Conservation (phyloP, 2,888 invertebrate species). For the Lacanobia wlatinum region DNA sequence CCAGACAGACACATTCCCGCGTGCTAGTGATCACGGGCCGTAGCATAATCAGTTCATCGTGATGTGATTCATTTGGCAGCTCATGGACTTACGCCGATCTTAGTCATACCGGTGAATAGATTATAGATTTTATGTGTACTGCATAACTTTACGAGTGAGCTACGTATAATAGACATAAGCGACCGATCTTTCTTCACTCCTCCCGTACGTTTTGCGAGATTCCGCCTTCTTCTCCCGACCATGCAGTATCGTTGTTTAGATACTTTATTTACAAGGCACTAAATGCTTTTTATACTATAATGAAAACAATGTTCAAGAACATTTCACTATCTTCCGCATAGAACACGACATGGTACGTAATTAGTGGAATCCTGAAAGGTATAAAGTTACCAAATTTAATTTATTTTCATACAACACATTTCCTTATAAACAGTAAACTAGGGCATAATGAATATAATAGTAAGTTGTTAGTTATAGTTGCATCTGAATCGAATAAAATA, state of each 20-base stretch:
- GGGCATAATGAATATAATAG: conserved; percentile 64
- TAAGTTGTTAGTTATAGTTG: conserved; percentile 76
- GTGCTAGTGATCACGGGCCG: conserved; percentile 28
- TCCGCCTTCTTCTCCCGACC: conserved; percentile 59
- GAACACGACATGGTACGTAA: conserved; percentile 48
- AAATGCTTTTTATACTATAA: conserved; percentile 47
- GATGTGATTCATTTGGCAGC: conserved; percentile 58
- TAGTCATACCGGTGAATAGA: conserved; percentile 66
- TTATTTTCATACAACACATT: conserved; percentile 83
- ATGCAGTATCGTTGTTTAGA: conserved; percentile 38
- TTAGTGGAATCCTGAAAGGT: conserved; percentile 69
- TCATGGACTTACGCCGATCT: conserved; percentile 59
- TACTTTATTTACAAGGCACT: conserved; percentile 42
- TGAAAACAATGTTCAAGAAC: conserved; percentile 27
- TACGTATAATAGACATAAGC: conserved; percentile 81
- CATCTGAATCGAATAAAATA: conserved; percentile 77
- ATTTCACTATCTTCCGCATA: conserved; percentile 35
- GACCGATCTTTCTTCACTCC: conserved; percentile 74
- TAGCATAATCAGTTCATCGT: conserved; percentile 51
- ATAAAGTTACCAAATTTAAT: conserved; percentile 73
- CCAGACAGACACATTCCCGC: conserved; percentile 49
- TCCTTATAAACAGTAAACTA: conserved; percentile 63
- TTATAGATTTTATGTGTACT: conserved; percentile 67
- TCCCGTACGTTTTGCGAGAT: conserved; percentile 51
- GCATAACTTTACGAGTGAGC: conserved; percentile 78